Evolutionary conservation across 2,113 vertebrate genomes (phyloP).

Genomic region (Platycercus adscitus): DNA sequence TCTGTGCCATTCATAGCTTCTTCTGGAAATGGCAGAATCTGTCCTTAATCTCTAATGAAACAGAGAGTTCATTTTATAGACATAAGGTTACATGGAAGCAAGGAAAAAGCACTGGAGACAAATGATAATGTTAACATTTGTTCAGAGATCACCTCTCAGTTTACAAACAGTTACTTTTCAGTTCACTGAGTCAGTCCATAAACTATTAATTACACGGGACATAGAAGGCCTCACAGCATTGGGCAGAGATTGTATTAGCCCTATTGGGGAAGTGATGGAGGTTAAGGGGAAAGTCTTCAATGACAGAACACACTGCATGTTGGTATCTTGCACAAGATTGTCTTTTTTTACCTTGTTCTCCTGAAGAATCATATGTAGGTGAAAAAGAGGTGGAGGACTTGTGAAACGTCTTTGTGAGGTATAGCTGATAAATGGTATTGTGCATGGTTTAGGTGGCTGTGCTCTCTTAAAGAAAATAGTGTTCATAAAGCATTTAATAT

Average conservation of each 20-base stretch:
- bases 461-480: conserved; percentile 8
- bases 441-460: background rate
- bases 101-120: background rate
- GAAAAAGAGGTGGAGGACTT: background rate
- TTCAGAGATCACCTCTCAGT: background rate
- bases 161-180: background rate
- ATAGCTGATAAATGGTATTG: conserved; percentile 31
- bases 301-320: background rate
- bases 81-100: background rate
- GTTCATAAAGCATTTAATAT: conserved; percentile 31
- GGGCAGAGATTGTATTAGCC: background rate
- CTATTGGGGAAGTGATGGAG: background rate
- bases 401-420: background rate
- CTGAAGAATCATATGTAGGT: background rate
- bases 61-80: background rate
- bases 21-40: background rate
- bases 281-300: background rate
- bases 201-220: background rate
- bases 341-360: background rate
- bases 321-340: background rate
- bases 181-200: background rate
- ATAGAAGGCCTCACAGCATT: background rate
- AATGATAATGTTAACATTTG: background rate
- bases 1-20: background rate
- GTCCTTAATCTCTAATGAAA: background rate